phyloP scores from a whole-genome alignment of 2,797 vertebrate genomes.

The Myotis myotis region DNA sequence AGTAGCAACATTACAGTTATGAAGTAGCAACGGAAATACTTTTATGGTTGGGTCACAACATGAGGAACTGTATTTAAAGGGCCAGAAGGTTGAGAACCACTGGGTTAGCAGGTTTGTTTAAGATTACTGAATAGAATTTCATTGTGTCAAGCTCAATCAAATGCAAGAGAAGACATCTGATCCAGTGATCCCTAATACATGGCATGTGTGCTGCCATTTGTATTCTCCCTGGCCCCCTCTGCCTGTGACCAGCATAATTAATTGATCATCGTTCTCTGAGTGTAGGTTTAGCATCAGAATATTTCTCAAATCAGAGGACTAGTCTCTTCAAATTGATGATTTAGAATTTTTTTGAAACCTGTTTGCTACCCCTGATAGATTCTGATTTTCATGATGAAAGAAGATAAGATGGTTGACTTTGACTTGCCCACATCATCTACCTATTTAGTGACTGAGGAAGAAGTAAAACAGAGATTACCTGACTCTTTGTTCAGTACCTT shows the following conservation, averaged over 20 bases:
- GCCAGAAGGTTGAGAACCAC: too few species aligned
- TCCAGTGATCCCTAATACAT: background rate
- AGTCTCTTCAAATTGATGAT: background rate
- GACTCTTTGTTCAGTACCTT: background rate
- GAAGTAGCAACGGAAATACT: too few species aligned
- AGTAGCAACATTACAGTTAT: too few species aligned
- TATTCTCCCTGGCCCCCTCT: background rate
- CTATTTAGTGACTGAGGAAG: background rate
- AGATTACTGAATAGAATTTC: background rate
- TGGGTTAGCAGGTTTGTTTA: background rate
- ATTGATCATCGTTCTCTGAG: background rate
- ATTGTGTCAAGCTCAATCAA: background rate
- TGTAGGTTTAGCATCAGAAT: background rate
- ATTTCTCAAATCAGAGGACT: background rate
- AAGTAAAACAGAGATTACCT: background rate
- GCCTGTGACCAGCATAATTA: background rate
- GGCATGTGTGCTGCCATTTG: background rate
- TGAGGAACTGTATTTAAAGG: too few species aligned
- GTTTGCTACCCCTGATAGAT: background rate
- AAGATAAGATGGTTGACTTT: background rate
- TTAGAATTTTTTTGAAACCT: constrained; percentile 21
- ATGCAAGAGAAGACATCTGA: background rate
- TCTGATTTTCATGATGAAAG: constrained; percentile 17
- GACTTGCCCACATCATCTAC: background rate
- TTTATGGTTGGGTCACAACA: too few species aligned